phyloP scores from a whole-genome alignment of 2,797 vertebrate genomes.

The Thalassophryne amazonica region DNA sequence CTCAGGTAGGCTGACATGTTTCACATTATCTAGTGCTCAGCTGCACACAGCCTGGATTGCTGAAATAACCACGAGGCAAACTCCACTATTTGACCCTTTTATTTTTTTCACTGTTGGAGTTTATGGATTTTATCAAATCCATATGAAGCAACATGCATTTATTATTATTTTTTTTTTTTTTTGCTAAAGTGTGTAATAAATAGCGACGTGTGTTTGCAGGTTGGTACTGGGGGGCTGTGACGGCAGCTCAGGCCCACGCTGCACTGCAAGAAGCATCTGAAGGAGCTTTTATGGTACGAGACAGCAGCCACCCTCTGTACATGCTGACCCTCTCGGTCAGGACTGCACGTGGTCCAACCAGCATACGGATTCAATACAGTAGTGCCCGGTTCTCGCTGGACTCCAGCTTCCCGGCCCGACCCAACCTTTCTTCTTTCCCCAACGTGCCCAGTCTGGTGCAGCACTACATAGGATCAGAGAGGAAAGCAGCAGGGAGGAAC shows the following conservation, averaged over 20 bases:
- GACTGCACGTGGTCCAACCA: conserved; percentile 91
- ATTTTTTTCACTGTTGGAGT: too few species aligned
- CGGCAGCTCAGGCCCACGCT: conserved; percentile 87
- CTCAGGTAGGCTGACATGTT: conserved; percentile 80
- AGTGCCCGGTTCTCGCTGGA: conserved; percentile 88
- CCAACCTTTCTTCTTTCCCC: conserved; percentile 87
- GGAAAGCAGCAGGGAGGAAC: conserved; percentile 49
- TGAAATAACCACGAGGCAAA: too few species aligned
- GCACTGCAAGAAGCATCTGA: conserved; percentile 86
- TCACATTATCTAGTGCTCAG: too few species aligned
- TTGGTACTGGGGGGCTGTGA: conserved; percentile 96
- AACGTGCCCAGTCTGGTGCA: conserved; percentile 90
- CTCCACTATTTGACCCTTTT: too few species aligned
- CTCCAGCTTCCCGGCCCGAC: conserved; percentile 82
- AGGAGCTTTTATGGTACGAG: conserved; percentile 91
- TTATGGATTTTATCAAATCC: too few species aligned
- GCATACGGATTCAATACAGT: conserved; percentile 88
- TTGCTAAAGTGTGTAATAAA: too few species aligned
- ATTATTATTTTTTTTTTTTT: too few species aligned
- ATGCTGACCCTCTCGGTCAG: conserved; percentile 92
- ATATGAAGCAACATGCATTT: too few species aligned
- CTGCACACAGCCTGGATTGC: too few species aligned
- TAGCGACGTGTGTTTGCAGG: conserved; percentile 68
- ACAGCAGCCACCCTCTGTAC: conserved; percentile 94
- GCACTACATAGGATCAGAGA: conserved; percentile 83